phyloP scores from a whole-genome alignment of 2,797 vertebrate species.

The Gymnoscopelus braueri region DNA sequence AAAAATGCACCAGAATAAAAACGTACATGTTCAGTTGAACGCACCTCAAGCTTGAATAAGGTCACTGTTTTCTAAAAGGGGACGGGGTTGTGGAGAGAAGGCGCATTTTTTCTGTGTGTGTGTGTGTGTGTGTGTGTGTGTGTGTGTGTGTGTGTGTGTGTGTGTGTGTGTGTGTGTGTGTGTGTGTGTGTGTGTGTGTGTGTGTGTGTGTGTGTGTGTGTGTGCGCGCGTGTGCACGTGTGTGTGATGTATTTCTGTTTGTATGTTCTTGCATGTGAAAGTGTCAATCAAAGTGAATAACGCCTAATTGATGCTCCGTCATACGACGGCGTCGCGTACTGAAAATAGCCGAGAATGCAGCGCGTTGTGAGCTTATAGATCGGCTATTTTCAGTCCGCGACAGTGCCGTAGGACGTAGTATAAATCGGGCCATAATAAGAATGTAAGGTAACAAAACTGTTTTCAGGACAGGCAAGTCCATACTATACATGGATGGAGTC shows the following conservation, averaged over 20 bases:
- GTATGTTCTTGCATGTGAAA: too few relatives aligned
- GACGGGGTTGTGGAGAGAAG: constrained; percentile 72
- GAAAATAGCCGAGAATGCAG: too few relatives aligned
- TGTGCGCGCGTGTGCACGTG: too few relatives aligned
- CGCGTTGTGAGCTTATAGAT: too few relatives aligned
- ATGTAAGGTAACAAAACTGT: constrained; percentile 52
- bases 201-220: not conserved
- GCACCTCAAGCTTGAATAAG: constrained; percentile 81
- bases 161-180: constrained; percentile 12
- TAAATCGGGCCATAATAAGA: not conserved
- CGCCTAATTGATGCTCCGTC: too few relatives aligned
- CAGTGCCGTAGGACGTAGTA: too few relatives aligned
- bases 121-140: constrained; percentile 16
- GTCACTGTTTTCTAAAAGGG: constrained; percentile 77
- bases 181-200: constrained; percentile 37
- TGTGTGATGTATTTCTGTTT: too few relatives aligned
- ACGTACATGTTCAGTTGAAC: constrained; percentile 62
- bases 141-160: not conserved
- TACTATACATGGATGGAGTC: constrained; percentile 56
- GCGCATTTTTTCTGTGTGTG: constrained; percentile 59
- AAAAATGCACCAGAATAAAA: constrained; percentile 53
- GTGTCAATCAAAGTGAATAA: too few relatives aligned
- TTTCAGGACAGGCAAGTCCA: constrained; percentile 76
- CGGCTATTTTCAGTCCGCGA: too few relatives aligned
- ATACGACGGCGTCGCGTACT: too few relatives aligned